Evolutionary conservation across 2,113 vertebrate genomes (phyloP).

Genomic region (Phoxinus phoxinus): DNA sequence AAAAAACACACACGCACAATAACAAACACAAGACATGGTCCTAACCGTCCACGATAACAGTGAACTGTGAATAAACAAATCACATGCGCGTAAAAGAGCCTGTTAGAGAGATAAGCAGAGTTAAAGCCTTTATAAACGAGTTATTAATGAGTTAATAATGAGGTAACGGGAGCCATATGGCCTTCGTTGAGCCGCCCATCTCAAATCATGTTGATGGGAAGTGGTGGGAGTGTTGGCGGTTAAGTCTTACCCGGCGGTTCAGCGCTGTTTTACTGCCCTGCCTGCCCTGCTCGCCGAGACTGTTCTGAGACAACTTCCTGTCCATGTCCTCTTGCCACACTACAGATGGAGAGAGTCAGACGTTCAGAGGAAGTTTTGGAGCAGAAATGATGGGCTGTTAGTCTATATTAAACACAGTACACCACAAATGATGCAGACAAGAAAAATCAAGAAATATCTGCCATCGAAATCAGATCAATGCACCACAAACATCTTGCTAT

Average conservation of each 20-base stretch:
- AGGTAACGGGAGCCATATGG: conserved; percentile 21
- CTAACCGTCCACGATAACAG: neutral
- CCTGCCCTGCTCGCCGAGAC: conserved; percentile 87
- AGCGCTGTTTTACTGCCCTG: conserved; percentile 91
- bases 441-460: neutral
- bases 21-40: conserved; percentile 19
- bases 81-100: neutral
- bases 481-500: neutral
- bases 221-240: conserved; percentile 12
- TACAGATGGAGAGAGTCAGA: conserved; percentile 61
- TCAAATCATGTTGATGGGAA: neutral
- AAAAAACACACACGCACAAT: conserved; percentile 38
- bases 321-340: conserved; percentile 89
- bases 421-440: neutral
- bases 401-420: neutral
- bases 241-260: conserved; percentile 88
- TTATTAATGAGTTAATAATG: conserved; percentile 19
- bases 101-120: neutral
- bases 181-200: neutral
- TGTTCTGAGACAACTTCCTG: conserved; percentile 88
- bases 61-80: neutral
- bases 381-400: conserved; percentile 11
- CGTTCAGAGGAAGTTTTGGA: neutral
- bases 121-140: conserved; percentile 13
- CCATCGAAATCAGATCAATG: neutral